Evolutionary conservation across 2,888 invertebrate species (phyloP), one percentile per base, ranked within the genome.

Genomic region (Tenthredo distinguenda): DNA sequence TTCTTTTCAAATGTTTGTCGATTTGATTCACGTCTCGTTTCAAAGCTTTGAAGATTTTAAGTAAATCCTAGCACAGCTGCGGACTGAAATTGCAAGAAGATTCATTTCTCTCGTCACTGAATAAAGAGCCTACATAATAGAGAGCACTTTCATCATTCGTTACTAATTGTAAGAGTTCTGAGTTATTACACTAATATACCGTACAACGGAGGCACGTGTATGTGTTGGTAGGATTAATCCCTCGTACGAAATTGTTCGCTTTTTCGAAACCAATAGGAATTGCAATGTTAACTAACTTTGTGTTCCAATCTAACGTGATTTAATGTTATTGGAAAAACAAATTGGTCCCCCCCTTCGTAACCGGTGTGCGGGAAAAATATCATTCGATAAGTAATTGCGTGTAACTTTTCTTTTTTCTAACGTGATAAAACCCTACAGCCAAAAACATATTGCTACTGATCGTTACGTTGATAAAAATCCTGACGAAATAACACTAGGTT

Each of bases 251-350:
- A 34, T 68, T 34, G 31, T 34, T 68, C 68, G 18, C 18, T 31
- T 21, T 26, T 12, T 18, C 21, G 43, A 43, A 43, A 43, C 72
- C 43, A 74, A 74, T 74, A 43, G n/a, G 10, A 26, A 74, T 74
- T 74, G 21, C 43, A 21, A 43, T 21, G 40, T 74, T 40, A 74
- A 37, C n/a, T 12, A 74, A 43, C 72, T 43, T 74, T 10, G 3
- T 74, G 72, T 74, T 74, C 40, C 72, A 74, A 74, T 74, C 43
- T 74, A 43, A 74, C 72, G 72, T 74, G 40, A 74, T 74, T 74
- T 74, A 74, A 74, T 43, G 72, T 26, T 74, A 74, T 74, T 74
- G 72, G 72, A 43, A 40, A 72, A 74, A 74, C 40, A 74, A 74
- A 43, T 21, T 12, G 40, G 3, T 7, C 4, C 9, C 10, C 10